Evolutionary conservation across 2,888 invertebrate genomes (phyloP).

Genomic region (Pristionchus arcanus): DNA sequence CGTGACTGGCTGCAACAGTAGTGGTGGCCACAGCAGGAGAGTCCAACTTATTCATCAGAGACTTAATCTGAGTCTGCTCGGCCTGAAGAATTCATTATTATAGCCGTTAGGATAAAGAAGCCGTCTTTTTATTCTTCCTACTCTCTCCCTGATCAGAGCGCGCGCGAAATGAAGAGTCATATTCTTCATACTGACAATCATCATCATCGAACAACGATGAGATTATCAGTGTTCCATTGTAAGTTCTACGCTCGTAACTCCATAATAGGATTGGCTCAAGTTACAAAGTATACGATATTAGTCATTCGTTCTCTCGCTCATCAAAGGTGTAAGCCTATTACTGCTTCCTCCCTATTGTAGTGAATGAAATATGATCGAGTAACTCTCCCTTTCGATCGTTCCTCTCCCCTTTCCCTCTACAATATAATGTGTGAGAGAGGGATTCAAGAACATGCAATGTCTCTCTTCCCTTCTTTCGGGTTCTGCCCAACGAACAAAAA

Average conservation of each 20-base stretch:
- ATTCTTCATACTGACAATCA: not conserved
- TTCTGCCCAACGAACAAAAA: conserved; percentile 39
- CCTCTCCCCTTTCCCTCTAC: not conserved
- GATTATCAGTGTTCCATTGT: not conserved
- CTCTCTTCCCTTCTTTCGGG: conserved; percentile 36
- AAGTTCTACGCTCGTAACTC: not conserved
- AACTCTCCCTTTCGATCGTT: conserved; percentile 21
- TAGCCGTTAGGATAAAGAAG: no score
- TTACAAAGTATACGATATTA: not conserved
- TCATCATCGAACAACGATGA: not conserved
- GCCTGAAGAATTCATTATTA: not conserved
- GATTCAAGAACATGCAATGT: conserved; percentile 34
- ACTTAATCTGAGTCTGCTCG: conserved; percentile 24
- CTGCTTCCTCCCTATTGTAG: conserved; percentile 2
- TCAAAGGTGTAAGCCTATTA: conserved; percentile 38
- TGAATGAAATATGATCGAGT: not conserved
- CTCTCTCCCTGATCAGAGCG: no score
- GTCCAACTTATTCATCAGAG: not conserved
- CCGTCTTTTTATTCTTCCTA: no score
- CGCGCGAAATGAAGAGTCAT: no score
- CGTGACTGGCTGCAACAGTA: conserved; percentile 25
- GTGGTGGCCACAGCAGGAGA: not conserved
- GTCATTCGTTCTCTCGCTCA: conserved; percentile 6
- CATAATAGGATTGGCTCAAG: conserved; percentile 28
- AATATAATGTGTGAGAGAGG: not conserved